Base-by-base conservation (phyloP, 2,797 vertebrate species). In the Cuculus canorus region DNA sequence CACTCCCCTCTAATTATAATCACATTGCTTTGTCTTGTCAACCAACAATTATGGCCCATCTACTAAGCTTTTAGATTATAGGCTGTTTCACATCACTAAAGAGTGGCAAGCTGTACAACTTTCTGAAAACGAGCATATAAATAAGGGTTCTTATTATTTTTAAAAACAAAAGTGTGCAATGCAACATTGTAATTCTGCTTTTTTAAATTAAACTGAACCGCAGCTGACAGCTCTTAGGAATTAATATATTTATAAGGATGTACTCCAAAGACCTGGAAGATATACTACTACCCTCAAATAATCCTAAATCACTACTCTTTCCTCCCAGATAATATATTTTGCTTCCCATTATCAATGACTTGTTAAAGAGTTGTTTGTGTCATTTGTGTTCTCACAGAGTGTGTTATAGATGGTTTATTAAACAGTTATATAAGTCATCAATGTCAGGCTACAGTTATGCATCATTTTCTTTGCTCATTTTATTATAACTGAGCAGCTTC, bases 381-480 rank as follows among this genome's bases (percentile, higher is more conserved):
- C 43, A 25, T 91, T 91, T 82, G 28, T n/a, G 28, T 65, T 82
- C 50, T 89, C 50, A 13, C 37, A 35, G 63, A 77, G 50, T 43
- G 50, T 43, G 30, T 61, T 89, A 69, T 28, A n/a, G 64, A 91
- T 78, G 82, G 76, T 61, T 95, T 96, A 76, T 86, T 93, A 86
- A 93, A 65, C 27, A 72, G 61, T 33, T 81, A 15, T 33, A 43
- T 43, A 86, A 94, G 72, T 76, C 82, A 75, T 65, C 47, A 56
- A 45, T 10, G 50, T 59, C 76, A 41, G 37, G 41, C 45, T 86
- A 37, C 17, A 4, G 23, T 89, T 86, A 59, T 3, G 22, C 45
- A 23, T 53, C 71, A 30, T 33, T 91, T 83, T 82, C 50, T 32
- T 59, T 59, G 43, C 37, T 93, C 48, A 21, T 60, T n/a, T 72